Evolutionary conservation across 1,140 invertebrate species (phyloP).

Genomic region (Sitophilus oryzae): DNA sequence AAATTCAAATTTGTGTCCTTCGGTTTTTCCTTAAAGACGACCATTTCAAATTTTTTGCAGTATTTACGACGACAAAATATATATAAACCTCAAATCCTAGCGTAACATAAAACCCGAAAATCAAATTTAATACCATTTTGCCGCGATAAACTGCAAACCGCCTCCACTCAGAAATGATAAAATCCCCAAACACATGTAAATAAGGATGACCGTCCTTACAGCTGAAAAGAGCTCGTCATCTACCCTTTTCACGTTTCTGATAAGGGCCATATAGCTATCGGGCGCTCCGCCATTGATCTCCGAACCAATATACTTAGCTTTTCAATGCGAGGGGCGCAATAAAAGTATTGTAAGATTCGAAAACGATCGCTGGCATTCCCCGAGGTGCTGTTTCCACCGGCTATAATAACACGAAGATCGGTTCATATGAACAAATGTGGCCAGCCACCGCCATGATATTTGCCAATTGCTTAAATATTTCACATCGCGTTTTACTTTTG

Average conservation of each 20-base stretch:
- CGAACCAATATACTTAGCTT: constrained; percentile 36
- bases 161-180: constrained; percentile 20
- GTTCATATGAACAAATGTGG: constrained; percentile 27
- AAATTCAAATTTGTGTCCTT: too few species aligned
- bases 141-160: constrained; percentile 13
- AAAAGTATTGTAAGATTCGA: constrained; percentile 35
- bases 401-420: constrained; percentile 23
- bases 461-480: constrained; percentile 8
- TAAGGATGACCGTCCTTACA: constrained; percentile 23
- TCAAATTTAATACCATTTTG: constrained; percentile 13
- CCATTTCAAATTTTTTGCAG: not conserved
- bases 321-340: constrained; percentile 29
- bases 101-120: constrained; percentile 5
- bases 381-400: constrained; percentile 23
- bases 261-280: constrained; percentile 17
- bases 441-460: constrained; percentile 3
- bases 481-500: constrained; percentile 4
- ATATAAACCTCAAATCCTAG: not conserved
- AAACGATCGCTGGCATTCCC: constrained; percentile 28
- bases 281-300: constrained; percentile 33
- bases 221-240: constrained; percentile 22
- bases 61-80: not conserved
- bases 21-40: too few species aligned
- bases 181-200: constrained; percentile 26
- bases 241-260: constrained; percentile 17